These are phyloP conservation scores for Hypomecis punctinalis DNA, from an alignment of 2,888 invertebrate species.

Conservation along the genomic window DNA sequence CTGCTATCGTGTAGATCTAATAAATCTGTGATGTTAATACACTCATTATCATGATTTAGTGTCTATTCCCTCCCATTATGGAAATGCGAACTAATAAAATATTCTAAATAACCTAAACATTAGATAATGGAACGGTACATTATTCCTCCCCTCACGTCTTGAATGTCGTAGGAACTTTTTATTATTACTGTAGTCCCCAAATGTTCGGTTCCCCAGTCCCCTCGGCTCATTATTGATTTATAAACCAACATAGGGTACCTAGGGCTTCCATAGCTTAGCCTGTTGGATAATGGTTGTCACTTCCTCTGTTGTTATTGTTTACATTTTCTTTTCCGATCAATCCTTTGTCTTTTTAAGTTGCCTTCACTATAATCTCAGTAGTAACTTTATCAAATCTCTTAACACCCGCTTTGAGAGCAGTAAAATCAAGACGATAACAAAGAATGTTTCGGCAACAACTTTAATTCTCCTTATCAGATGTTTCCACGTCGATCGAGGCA, in stretches of 20 bases:
- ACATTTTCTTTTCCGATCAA: neutral
- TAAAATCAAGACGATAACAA: conserved; percentile 4
- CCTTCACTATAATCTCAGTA: too few species aligned
- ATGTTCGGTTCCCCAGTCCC: conserved; percentile 52
- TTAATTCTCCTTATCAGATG: neutral
- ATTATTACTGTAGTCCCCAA: conserved; percentile 54
- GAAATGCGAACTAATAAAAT: conserved; percentile 34
- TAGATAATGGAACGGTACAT: conserved; percentile 38
- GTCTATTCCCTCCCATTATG: conserved; percentile 36
- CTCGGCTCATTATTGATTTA: conserved; percentile 67
- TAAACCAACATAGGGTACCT: conserved; percentile 64
- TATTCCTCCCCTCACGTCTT: conserved; percentile 40
- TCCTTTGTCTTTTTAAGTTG: neutral
- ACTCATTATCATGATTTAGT: conserved; percentile 27
- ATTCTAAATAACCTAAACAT: conserved; percentile 32
- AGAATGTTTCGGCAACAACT: neutral
- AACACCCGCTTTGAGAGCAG: neutral
- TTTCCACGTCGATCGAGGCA: conserved; percentile 1
- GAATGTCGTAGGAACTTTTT: conserved; percentile 42
- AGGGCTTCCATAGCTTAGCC: conserved; percentile 46
- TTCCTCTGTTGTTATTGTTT: neutral
- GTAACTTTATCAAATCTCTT: too few species aligned
- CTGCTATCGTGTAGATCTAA: conserved; percentile 5
- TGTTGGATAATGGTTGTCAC: neutral
- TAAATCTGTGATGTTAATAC: conserved; percentile 24